Evolutionary conservation across 2,888 invertebrate species (phyloP).

Genomic region (Drosophila falleni): DNA sequence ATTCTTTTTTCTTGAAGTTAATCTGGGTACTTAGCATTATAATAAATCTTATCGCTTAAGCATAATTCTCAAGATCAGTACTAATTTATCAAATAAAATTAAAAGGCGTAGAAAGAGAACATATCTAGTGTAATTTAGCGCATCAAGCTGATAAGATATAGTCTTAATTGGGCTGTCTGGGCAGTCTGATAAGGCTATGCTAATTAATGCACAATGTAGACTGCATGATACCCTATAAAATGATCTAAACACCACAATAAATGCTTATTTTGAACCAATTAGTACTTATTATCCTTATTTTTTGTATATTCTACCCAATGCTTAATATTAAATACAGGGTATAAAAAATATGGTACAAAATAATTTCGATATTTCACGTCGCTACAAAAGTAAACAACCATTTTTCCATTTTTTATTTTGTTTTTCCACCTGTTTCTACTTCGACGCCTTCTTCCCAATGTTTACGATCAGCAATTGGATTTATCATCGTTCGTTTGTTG

Average conservation of each 20-base stretch:
- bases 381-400: neutral
- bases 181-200: conserved; percentile 15
- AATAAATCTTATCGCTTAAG: neutral
- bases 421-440: conserved; percentile 29
- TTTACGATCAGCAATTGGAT: conserved; percentile 24
- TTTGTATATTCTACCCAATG: neutral
- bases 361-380: conserved; percentile 1
- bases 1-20: neutral
- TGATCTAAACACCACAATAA: neutral
- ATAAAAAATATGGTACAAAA: neutral
- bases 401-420: conserved; percentile 1
- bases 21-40: neutral
- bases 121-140: conserved; percentile 19
- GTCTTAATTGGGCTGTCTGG: conserved; percentile 8
- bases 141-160: conserved; percentile 38
- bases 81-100: neutral
- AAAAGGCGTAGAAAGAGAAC: conserved; percentile 1
- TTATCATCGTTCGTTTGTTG: conserved; percentile 36
- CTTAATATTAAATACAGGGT: neutral
- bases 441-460: conserved; percentile 6
- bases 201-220: conserved; percentile 1
- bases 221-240: neutral
- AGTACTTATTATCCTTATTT: neutral
- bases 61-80: conserved; percentile 4
- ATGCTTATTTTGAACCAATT: too few species aligned